Evolutionary conservation across 2,113 vertebrate genomes (phyloP).

Genomic region (Prunella fulvescens): DNA sequence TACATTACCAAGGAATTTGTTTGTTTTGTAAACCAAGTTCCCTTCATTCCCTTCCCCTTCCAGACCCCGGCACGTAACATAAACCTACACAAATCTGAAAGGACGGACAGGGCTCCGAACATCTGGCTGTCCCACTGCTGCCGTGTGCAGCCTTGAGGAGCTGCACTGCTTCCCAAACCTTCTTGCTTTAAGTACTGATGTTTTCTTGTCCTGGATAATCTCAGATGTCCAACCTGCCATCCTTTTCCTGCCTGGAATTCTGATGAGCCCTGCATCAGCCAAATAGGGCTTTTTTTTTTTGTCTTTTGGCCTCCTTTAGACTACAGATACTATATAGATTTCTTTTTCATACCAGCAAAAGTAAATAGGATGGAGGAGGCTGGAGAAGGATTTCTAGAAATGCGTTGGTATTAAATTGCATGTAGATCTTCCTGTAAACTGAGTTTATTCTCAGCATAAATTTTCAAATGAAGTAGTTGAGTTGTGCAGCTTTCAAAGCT

Average conservation of each 20-base stretch:
- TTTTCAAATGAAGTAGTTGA: background rate
- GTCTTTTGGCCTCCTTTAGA: background rate
- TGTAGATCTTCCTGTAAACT: background rate
- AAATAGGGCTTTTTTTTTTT: background rate
- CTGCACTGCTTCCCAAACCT: background rate
- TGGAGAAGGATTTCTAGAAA: background rate
- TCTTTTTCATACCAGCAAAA: background rate
- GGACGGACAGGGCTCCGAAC: background rate
- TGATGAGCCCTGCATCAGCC: background rate
- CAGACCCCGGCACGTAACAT: background rate
- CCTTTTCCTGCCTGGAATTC: background rate
- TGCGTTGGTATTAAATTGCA: background rate
- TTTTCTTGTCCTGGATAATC: background rate
- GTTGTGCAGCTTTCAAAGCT: background rate
- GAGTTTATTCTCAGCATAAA: background rate
- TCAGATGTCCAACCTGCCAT: constrained; percentile 34
- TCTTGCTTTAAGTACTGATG: background rate
- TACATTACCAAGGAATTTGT: constrained; percentile 71
- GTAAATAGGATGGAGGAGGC: background rate
- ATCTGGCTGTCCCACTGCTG: background rate
- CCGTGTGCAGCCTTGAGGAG: background rate
- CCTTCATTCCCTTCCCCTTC: constrained; percentile 32
- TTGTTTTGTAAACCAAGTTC: constrained; percentile 77
- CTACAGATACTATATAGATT: background rate
- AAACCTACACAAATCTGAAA: constrained; percentile 23